Evolutionary conservation across 2,797 vertebrate species (phyloP), one percentile per base, ranked within the genome.

Genomic region (Gephyroberyx darwinii): DNA sequence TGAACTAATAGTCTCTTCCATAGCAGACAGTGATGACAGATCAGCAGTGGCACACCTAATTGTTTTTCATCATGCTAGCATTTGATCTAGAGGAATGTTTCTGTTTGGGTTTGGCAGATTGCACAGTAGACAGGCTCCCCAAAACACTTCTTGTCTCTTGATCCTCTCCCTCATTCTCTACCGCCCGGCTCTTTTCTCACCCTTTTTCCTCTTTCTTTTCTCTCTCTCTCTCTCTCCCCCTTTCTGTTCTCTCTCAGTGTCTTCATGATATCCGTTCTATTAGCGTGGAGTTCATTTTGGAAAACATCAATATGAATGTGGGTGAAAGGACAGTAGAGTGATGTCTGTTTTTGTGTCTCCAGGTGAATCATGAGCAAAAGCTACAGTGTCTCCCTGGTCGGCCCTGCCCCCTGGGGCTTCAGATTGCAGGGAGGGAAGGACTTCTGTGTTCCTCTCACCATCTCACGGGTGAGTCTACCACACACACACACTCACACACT

Each of bases 341-440:
- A 30, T 45, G 39, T 56, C 41, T 63, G 41, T 30, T 31, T 54
- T 53, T 54, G 37, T 33, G 57, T 85, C 61, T 88, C 47, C 53
- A 89, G 84, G 88, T 83, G 56, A 85, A 93, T 84, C 90, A 94
- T 91, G 93, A 99, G 95, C 96, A 96, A 90, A 94, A 97, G 83
- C 93, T 99, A 98, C 95, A 96, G 80, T 0, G 95, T 97, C 81
- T 93, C 95, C 66, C 89, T 99, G 92, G 92, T 90, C 13, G 96
- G 97, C 77, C 96, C 97, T 0, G 96, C 96, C 84, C 98, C 98
- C 37, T 99, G 98, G 98, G 98, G 98, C 74, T 99, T 99, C 92
- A 95, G 97, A 70, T 96, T 99, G 81, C 98, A 99, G 90, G 98
- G 98, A 48, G 97, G 98, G 72, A 99, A 98, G 90, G 98, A 99